These are phyloP conservation scores for Caenorhabditis brenneri DNA, from an alignment of 1,140 invertebrate genomes.

Conservation along the genomic window DNA sequence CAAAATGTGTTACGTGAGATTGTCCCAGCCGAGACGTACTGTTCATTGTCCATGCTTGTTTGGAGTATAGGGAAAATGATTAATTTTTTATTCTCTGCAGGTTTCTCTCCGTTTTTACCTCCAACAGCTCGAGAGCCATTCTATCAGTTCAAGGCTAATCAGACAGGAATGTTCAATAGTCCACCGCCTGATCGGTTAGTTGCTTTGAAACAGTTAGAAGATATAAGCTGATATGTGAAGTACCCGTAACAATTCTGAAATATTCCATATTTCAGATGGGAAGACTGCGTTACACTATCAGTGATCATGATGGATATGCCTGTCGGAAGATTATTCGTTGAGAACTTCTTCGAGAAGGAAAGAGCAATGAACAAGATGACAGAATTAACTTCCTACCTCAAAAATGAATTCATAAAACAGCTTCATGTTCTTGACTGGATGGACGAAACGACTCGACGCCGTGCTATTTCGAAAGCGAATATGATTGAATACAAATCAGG, in stretches of 20 bases:
- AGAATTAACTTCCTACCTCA: constrained; percentile 67
- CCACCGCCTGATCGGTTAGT: constrained; percentile 54
- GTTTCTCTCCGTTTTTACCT: constrained; percentile 64
- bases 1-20: not conserved
- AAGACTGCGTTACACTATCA: constrained; percentile 65
- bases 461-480: constrained; percentile 67
- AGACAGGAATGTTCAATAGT: constrained; percentile 63
- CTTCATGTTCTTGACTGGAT: constrained; percentile 67
- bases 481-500: constrained; percentile 61
- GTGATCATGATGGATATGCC: constrained; percentile 67
- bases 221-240: not conserved
- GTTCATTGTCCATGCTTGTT: not conserved
- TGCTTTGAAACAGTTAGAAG: not conserved
- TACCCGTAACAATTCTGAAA: not conserved
- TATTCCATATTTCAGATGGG: constrained; percentile 57
- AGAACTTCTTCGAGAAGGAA: constrained; percentile 66
- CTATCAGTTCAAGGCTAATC: constrained; percentile 66
- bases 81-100: not conserved
- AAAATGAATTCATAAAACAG: constrained; percentile 65
- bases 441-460: constrained; percentile 66
- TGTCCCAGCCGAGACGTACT: constrained; percentile 29
- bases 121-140: constrained; percentile 59
- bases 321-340: constrained; percentile 67
- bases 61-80: not conserved
- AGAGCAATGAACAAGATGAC: constrained; percentile 62